Base-by-base conservation (phyloP, 2,888 invertebrate species). In the Noctua pronuba region DNA sequence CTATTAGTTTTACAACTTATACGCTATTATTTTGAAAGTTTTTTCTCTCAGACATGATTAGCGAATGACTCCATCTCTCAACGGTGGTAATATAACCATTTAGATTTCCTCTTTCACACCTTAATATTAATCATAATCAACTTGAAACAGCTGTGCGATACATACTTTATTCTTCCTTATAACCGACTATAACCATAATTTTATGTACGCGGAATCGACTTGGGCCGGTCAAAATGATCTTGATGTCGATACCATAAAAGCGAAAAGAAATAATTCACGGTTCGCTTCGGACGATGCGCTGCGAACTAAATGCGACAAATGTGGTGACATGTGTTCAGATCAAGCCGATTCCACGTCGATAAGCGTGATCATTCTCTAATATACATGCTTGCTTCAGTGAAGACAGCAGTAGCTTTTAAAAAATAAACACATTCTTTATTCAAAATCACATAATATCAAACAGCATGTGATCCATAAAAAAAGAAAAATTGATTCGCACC, bases 1-100 rank as follows among this genome's bases (percentile, higher is more conserved):
- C 78, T 78, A 78, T 86, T 86, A 83, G 73, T 73, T 75, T 86
- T 73, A 83, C 67, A 86, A 75, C 66, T 13, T 60, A 55, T 44
- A 75, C 11, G 67, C 46, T 65, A 82, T 83, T 81, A 35, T 68
- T 65, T 86, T 69, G 67, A 71, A 85, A 73, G 62, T 69, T 75
- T 75, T 67, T 66, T 69, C 46, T 86, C 46, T 86, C 73, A 73
- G 67, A 86, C 18, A 21, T 75, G 67, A 83, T 86, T 83, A 84
- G 67, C 65, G 7, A 75, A 79, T 68, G 66, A 78, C 49, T 21
- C 75, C 73, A 66, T 83, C 62, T 44, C 28, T 49, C 79, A 79
- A 84, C 41, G 66, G 65, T 74, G 65, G 38, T 78, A 35, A 69
- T 82, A 78, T 46, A 83, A 73, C 55, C 18, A 73, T 82, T 60